Conservation (phyloP, 2,888 invertebrate species). For the Furcula furcula region DNA sequence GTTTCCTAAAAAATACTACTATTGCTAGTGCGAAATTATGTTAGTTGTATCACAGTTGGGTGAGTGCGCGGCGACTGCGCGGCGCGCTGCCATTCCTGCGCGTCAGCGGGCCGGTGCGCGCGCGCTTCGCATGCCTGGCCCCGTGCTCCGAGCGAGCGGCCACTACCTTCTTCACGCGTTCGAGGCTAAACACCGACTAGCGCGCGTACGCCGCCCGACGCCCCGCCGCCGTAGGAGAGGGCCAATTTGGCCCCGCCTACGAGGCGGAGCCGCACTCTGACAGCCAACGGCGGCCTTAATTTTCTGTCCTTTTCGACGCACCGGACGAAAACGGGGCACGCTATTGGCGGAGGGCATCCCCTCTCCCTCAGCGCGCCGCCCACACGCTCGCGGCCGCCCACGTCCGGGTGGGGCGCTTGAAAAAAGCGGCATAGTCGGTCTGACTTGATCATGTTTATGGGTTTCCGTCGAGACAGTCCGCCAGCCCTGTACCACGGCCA, state of each 20-base stretch:
- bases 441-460: conserved; percentile 79
- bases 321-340: conserved; percentile 25
- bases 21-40: conserved; percentile 53
- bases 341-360: conserved; percentile 63
- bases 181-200: conserved; percentile 75
- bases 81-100: conserved; percentile 75
- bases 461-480: conserved; percentile 76
- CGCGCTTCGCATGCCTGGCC: conserved; percentile 67
- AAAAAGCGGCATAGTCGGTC: conserved; percentile 74
- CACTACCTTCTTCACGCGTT: conserved; percentile 66
- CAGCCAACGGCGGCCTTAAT: conserved; percentile 57
- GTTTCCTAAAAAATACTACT: conserved; percentile 54
- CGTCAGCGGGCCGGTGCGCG: conserved; percentile 68
- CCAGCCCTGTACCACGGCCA: conserved; percentile 65
- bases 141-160: conserved; percentile 52
- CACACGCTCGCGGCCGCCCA: conserved; percentile 44
- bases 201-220: conserved; percentile 72
- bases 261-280: conserved; percentile 47
- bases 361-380: conserved; percentile 47
- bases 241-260: conserved; percentile 60
- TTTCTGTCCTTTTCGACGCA: conserved; percentile 66
- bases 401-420: conserved; percentile 59
- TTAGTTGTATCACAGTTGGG: conserved; percentile 73
- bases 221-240: conserved; percentile 75
- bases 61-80: conserved; percentile 71